Conservation (phyloP, 2,888 invertebrate genomes). For the Phortica okadai region DNA sequence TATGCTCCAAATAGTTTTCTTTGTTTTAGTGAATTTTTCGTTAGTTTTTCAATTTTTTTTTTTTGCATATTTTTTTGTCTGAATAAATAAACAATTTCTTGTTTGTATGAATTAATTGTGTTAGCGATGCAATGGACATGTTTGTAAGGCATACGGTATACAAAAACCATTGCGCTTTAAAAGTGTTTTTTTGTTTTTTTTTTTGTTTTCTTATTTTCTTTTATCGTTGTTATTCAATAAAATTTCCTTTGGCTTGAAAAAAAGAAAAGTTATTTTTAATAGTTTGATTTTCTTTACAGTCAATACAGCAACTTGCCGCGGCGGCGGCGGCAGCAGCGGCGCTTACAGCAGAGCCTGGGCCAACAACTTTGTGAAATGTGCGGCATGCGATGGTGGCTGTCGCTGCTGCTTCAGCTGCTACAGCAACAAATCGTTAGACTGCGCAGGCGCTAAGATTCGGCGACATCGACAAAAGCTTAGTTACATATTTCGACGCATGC, state of each 20-base stretch:
- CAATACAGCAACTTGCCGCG: not conserved
- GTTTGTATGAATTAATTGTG: too few species aligned
- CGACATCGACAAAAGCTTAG: not conserved
- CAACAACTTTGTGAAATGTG: slow-evolving; percentile 20
- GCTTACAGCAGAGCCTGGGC: not conserved
- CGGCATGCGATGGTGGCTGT: not conserved
- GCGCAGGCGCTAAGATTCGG: slow-evolving; percentile 21
- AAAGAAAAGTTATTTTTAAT: too few species aligned
- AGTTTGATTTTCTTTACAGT: slow-evolving; percentile 11
- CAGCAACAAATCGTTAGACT: not conserved
- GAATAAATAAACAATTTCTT: too few species aligned
- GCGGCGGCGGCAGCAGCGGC: slow-evolving; percentile 25
- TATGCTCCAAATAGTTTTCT: too few species aligned
- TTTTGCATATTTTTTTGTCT: not conserved
- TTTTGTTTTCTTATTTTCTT: slow-evolving; percentile 2
- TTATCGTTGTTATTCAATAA: not conserved
- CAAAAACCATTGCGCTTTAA: not conserved
- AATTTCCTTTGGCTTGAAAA: too few species aligned
- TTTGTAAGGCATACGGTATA: too few species aligned
- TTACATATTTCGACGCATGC: slow-evolving; percentile 19
- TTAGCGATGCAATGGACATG: too few species aligned
- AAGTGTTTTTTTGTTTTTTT: slow-evolving; percentile 3
- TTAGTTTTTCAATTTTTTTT: too few species aligned
- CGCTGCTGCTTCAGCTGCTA: not conserved
- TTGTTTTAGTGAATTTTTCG: too few species aligned